Percentiles rank a stretch among this genome's conserved stretches.
Evolutionary conservation across 2,113 vertebrate species (phyloP).

Genomic region (Thalassarche chlororhynchos): DNA sequence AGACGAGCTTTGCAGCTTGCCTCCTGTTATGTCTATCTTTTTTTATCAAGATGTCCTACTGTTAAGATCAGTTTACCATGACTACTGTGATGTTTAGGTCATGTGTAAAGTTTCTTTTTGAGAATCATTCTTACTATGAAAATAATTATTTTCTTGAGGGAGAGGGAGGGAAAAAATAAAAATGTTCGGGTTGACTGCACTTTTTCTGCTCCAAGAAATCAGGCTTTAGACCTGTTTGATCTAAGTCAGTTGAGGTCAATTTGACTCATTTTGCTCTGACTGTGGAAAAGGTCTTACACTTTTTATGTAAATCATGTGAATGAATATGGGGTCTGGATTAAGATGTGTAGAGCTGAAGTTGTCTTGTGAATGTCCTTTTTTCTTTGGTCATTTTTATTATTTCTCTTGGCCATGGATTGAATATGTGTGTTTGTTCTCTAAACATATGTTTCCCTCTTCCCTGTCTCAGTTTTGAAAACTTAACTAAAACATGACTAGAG

Average conservation of each 20-base stretch:
- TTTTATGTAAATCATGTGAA: not conserved
- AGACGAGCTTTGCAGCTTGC: not conserved
- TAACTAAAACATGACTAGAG: not conserved
- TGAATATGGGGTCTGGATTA: not conserved
- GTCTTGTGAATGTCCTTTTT: not conserved
- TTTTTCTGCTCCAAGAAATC: not conserved
- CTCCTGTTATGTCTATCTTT: not conserved
- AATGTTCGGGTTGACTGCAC: not conserved
- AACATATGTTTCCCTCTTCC: not conserved
- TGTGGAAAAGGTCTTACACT: not conserved
- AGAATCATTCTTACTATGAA: not conserved
- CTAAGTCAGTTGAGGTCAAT: not conserved
- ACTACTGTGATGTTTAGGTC: conserved; percentile 17
- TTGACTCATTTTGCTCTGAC: not conserved
- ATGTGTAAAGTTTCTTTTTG: not conserved
- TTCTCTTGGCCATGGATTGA: not conserved
- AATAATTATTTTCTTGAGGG: conserved; percentile 6
- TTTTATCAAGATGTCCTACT: not conserved
- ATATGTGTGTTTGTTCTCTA: not conserved
- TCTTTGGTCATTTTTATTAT: not conserved
- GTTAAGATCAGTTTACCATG: conserved; percentile 38
- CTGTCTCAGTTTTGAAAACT: not conserved
- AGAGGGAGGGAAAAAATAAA: not conserved
- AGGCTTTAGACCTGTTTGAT: not conserved
- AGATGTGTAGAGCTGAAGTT: not conserved